Percentiles rank a stretch among this genome's conserved stretches.
Evolutionary conservation across 2,797 vertebrate genomes (phyloP).

Genomic region (Sphenodon punctatus): DNA sequence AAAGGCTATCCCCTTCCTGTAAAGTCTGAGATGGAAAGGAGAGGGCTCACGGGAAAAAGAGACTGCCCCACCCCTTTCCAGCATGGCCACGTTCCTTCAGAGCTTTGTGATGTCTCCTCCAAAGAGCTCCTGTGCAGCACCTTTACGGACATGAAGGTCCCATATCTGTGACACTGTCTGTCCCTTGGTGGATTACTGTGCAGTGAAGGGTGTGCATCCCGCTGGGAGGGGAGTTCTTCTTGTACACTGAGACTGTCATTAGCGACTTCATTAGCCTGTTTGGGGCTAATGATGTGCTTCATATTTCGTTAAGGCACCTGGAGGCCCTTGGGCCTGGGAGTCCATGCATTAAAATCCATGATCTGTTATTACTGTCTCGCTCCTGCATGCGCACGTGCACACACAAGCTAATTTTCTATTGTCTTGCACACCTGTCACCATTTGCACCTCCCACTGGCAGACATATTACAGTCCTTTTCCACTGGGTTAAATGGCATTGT

Average conservation of each 20-base stretch:
- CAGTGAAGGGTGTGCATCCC: not conserved
- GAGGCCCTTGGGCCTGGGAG: not conserved
- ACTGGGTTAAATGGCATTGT: not conserved
- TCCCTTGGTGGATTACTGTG: not conserved
- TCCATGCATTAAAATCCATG: not conserved
- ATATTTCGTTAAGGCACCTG: not conserved
- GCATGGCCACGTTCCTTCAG: too few relatives aligned
- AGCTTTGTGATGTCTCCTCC: too few relatives aligned
- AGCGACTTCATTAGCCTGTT: not conserved
- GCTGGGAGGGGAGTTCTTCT: not conserved
- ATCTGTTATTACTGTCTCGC: not conserved
- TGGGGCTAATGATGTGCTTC: not conserved
- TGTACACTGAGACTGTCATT: not conserved
- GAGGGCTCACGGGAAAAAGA: too few relatives aligned
- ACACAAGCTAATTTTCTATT: not conserved
- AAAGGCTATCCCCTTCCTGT: too few relatives aligned
- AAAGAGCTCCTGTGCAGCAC: not conserved
- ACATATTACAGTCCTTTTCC: not conserved
- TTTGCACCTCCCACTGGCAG: not conserved
- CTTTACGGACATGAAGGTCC: not conserved
- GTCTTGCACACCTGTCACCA: too few relatives aligned
- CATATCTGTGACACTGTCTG: not conserved
- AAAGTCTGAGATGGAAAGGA: too few relatives aligned
- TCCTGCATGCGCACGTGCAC: not conserved
- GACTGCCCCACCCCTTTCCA: too few relatives aligned